Percentiles rank a stretch among this genome's conserved stretches.
phyloP scores from a whole-genome alignment of 2,888 invertebrate species.

The Crocallis elinguaria region DNA sequence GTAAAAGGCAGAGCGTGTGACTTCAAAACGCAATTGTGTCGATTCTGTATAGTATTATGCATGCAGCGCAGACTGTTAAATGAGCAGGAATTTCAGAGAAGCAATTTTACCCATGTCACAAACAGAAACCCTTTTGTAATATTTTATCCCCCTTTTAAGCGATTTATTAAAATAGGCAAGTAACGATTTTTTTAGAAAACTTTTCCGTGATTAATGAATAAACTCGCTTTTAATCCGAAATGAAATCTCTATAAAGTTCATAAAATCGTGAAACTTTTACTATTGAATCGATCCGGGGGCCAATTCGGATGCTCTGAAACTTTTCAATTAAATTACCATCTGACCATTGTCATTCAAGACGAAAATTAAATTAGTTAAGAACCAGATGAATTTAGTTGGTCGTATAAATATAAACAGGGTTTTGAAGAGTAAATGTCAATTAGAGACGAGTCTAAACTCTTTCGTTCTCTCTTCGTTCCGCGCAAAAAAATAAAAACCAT shows the following conservation, averaged over 20 bases:
- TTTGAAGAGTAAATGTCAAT: no score
- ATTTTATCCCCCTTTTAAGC: conserved; percentile 1
- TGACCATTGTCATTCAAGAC: conserved; percentile 1
- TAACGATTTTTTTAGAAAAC: conserved; percentile 8
- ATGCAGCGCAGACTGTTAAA: conserved; percentile 9
- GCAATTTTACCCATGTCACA: conserved; percentile 3
- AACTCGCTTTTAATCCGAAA: conserved; percentile 14
- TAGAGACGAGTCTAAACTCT: no score
- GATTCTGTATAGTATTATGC: conserved; percentile 1
- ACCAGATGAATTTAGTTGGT: not conserved
- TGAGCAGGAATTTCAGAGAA: conserved; percentile 4
- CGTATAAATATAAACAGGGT: no score
- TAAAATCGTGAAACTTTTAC: conserved; percentile 19
- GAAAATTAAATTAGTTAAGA: not conserved
- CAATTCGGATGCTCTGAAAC: conserved; percentile 5
- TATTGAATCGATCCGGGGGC: not conserved
- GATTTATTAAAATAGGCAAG: conserved; percentile 4
- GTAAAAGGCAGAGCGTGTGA: not conserved
- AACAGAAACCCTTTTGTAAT: conserved; percentile 6
- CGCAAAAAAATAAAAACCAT: no score
- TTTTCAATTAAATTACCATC: conserved; percentile 11
- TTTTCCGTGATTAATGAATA: conserved; percentile 20
- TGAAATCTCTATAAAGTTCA: conserved; percentile 14
- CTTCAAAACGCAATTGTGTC: conserved; percentile 5
- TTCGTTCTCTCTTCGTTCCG: no score